These are phyloP conservation scores for Cichlasoma orientale DNA, from an alignment of 2,797 vertebrate genomes.

Conservation along the genomic window DNA sequence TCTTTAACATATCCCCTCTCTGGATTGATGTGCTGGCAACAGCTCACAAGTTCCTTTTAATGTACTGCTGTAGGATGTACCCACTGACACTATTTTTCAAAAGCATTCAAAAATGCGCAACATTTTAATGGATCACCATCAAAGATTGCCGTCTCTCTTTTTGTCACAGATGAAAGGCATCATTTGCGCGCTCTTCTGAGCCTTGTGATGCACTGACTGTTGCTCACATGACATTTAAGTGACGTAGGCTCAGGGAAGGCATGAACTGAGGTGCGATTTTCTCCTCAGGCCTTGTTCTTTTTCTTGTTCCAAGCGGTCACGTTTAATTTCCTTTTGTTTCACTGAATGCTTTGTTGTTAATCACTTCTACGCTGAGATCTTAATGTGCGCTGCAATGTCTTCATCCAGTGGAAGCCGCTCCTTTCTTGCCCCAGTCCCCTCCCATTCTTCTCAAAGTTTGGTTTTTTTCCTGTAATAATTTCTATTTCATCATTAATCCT, in stretches of 20 bases:
- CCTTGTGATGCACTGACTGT: not conserved
- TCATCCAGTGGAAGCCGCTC: not conserved
- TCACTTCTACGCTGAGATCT: not conserved
- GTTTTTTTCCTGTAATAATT: not conserved
- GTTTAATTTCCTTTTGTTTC: not conserved
- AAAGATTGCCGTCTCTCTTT: not conserved
- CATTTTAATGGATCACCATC: not conserved
- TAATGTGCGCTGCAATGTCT: not conserved
- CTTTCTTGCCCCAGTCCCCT: not conserved
- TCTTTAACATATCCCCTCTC: not conserved
- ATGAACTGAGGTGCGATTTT: not conserved
- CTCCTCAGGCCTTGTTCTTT: not conserved
- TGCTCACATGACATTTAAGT: not conserved
- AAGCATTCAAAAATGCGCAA: not conserved
- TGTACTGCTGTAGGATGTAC: not conserved
- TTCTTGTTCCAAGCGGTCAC: not conserved
- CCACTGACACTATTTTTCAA: not conserved
- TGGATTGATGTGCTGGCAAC: not conserved
- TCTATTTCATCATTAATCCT: not conserved
- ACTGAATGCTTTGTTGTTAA: not conserved
- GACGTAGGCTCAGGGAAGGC: not conserved
- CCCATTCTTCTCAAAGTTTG: not conserved
- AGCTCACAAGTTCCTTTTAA: not conserved
- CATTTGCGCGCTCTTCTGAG: not conserved
- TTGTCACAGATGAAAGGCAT: not conserved